Base-by-base conservation (phyloP, 2,797 vertebrate species). In the Thalassophryne amazonica region DNA sequence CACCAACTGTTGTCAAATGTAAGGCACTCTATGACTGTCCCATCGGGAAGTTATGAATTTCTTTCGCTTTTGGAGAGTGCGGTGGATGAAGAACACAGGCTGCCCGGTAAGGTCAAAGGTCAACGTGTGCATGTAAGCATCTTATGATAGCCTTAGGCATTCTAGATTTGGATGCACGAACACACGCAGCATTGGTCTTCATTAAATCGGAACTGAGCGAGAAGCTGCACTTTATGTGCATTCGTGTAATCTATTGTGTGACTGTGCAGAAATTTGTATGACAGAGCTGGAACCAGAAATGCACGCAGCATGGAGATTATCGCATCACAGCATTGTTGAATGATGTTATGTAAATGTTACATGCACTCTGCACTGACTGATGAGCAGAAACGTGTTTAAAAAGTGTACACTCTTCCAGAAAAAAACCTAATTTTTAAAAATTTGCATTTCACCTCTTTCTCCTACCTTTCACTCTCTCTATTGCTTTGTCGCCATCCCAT, bases 61-160 rank as follows among this genome's bases (percentile, higher is more conserved):
- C 35, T 43, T 15, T 20, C 32, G 39, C 3, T 42, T 27, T 12
- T 36, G 31, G 19, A 43, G 33, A 57, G 40, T 29, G 14, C 13
- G 9, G 25, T 2, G 22, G 34, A 39, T 3, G 7, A 14, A 4
- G 34, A 57, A 49, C 12, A 15, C 22, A 56, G 50, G 43, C 28
- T 70, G 79, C 79, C 81, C 63, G 49, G 50, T 30, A 25, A 63
- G 65, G 70, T 72, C 63, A 77, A 46, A 69, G 69, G 79, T 83
- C 75, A 76, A 58, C 76, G 71, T 60, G 45, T 7, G 14, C 37
- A 40, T 18, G 39, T 86, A 88, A 87, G 84, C 80, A 42, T 81
- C 76, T 85, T 85, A 81, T 5, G 39, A 28, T 41, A 28, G 64
- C 22, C 45, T 11, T 1, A 59, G 64, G 56, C 38, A 10, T 35